Base-by-base conservation (phyloP, 2,797 vertebrate genomes). In the Ispidina lecontei region DNA sequence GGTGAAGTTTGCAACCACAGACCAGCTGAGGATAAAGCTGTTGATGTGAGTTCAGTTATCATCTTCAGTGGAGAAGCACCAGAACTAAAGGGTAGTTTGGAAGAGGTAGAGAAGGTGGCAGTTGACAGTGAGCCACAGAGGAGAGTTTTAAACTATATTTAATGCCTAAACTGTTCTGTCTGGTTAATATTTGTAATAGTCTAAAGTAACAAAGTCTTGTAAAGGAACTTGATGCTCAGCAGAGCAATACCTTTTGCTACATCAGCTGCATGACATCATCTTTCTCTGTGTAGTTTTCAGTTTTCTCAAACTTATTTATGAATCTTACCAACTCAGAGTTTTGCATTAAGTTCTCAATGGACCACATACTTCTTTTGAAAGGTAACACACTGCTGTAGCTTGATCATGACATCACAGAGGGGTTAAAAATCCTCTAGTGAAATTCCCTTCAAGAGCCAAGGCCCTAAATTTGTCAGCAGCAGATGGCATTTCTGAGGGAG, bases 111-210 rank as follows among this genome's bases (percentile, higher is more conserved):
- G 69, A 82, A 47, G 21, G n/a, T 89, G 72, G 59, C 35, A 75
- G 43, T 41, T 76, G 76, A 47, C 44, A n/a, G 46, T 77, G 83
- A 73, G 74, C 62, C 46, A 16, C 54, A 71, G 56, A 82, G 71
- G 68, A 88, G 79, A 68, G 5, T 10, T 60, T 76, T 82, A 84
- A 93, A 84, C 91, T 93, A 56, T 31, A 67, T 68, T 84, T 90
- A 74, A 89, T 90, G 56, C 83, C 70, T 65, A 28, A 95, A 79
- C 77, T 71, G 56, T 87, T 91, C 73, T 4, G 20, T 52, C 55
- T 91, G 52, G 28, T 84, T 82, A 46, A 60, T 90, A 64, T 64
- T 88, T 89, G 21, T 87, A 92, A 39, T 88, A 46, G 52, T 86
- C 15, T 75, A 47, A 93, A 58, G 43, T 78, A 65, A 35, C 33